Evolutionary conservation across 2,797 vertebrate species (phyloP).

Genomic region (Chrysocyon brachyurus): DNA sequence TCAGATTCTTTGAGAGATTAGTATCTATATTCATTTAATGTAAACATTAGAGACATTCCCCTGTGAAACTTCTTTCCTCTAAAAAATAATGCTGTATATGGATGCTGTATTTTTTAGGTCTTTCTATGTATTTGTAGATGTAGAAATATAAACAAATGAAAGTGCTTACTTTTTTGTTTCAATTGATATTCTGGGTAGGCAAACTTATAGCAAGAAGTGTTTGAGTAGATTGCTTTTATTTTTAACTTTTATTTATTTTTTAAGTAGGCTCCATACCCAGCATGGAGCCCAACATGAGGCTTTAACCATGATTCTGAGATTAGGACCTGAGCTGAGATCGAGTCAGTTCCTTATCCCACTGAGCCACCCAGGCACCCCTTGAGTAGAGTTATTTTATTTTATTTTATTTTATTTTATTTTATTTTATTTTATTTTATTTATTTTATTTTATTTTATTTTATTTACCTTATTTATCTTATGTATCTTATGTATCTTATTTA

Average conservation of each 20-base stretch:
- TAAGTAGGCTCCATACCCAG: too few relatives aligned
- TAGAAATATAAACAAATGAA: constrained; percentile 41
- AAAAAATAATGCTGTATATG: constrained; percentile 12
- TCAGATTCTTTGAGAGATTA: constrained; percentile 52
- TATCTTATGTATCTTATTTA: too few relatives aligned
- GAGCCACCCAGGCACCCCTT: background rate
- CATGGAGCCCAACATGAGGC: background rate
- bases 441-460: too few relatives aligned
- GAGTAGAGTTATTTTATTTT: background rate
- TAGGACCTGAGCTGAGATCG: background rate
- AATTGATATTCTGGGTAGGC: background rate
- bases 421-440: too few relatives aligned
- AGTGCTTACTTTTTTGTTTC: background rate
- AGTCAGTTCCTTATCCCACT: background rate
- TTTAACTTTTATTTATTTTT: background rate
- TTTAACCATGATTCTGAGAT: background rate
- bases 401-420: background rate
- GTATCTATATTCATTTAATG: constrained; percentile 34
- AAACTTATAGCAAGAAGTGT: constrained; percentile 21
- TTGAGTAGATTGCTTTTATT: background rate
- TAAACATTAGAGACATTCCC: constrained; percentile 66
- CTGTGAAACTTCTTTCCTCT: constrained; percentile 36
- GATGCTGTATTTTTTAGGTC: background rate
- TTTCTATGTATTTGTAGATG: constrained; percentile 49
- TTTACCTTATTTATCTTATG: too few relatives aligned